Conservation (phyloP, 2,888 invertebrate species). For the Hedya salicella region DNA sequence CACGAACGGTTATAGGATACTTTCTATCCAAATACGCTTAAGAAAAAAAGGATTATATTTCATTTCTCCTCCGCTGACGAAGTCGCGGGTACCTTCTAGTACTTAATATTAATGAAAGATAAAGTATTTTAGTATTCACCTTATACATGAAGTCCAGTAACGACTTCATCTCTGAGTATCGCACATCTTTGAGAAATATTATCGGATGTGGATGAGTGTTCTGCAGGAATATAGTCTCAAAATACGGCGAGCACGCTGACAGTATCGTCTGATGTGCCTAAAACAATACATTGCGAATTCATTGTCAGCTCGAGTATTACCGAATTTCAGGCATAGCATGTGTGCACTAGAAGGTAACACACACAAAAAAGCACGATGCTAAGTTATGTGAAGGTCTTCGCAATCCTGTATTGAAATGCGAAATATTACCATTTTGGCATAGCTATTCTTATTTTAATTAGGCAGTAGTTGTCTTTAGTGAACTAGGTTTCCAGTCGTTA, state of each 20-base stretch:
- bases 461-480: slow-evolving; percentile 55
- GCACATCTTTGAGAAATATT: slow-evolving; percentile 96
- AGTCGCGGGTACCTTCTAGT: too few relatives aligned
- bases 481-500: slow-evolving; percentile 43
- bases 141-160: slow-evolving; percentile 97
- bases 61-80: too few relatives aligned
- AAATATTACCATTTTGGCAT: slow-evolving; percentile 62
- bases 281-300: slow-evolving; percentile 64
- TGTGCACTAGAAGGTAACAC: slow-evolving; percentile 49
- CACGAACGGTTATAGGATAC: too few relatives aligned
- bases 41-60: too few relatives aligned
- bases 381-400: slow-evolving; percentile 70
- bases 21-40: too few relatives aligned
- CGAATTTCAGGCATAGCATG: slow-evolving; percentile 25
- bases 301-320: slow-evolving; percentile 23
- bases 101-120: background rate
- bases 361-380: slow-evolving; percentile 63
- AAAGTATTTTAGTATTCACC: slow-evolving; percentile 71
- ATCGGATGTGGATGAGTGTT: slow-evolving; percentile 96
- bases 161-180: slow-evolving; percentile 95
- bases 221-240: slow-evolving; percentile 95
- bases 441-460: slow-evolving; percentile 75
- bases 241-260: slow-evolving; percentile 97
- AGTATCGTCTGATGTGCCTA: slow-evolving; percentile 97
- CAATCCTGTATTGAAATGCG: slow-evolving; percentile 60